Percentiles rank a stretch among this genome's conserved stretches.
Evolutionary conservation across 2,797 vertebrate genomes (phyloP).

Genomic region (Lophius americanus): DNA sequence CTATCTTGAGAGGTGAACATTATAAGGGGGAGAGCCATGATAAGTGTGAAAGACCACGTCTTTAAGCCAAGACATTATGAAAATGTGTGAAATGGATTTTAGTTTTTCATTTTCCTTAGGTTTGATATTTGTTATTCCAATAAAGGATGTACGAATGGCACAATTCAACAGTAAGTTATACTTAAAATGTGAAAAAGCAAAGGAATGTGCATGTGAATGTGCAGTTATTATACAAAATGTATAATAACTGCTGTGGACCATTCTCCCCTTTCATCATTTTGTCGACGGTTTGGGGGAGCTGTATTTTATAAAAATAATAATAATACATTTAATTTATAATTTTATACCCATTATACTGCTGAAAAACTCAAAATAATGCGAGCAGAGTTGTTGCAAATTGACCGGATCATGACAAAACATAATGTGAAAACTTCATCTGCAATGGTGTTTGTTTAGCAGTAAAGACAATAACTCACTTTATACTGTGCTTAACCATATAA

Average conservation of each 20-base stretch:
- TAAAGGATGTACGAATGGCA: background rate
- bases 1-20: slow-evolving; percentile 14
- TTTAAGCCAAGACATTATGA: slow-evolving; percentile 3
- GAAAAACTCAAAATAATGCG: slow-evolving; percentile 9
- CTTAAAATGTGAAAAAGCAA: background rate
- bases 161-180: slow-evolving; percentile 3
- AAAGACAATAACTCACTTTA: too few relatives aligned
- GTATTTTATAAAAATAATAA: background rate
- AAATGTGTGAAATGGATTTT: slow-evolving; percentile 6
- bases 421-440: too few relatives aligned
- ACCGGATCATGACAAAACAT: background rate
- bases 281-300: slow-evolving; percentile 7
- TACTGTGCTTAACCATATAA: too few relatives aligned
- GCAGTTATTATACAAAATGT: background rate
- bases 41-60: background rate
- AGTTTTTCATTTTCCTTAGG: background rate
- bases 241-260: background rate
- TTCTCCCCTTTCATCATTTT: background rate
- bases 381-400: slow-evolving; percentile 9
- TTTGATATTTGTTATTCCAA: slow-evolving; percentile 1
- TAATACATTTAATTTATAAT: too few relatives aligned
- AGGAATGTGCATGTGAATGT: background rate
- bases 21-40: background rate
- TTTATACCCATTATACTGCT: background rate
- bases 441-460: too few relatives aligned